These are phyloP conservation scores for Palythoa heliodiscus DNA, from an alignment of 92 coral and sea anemone genomes.

Conservation along the genomic window DNA sequence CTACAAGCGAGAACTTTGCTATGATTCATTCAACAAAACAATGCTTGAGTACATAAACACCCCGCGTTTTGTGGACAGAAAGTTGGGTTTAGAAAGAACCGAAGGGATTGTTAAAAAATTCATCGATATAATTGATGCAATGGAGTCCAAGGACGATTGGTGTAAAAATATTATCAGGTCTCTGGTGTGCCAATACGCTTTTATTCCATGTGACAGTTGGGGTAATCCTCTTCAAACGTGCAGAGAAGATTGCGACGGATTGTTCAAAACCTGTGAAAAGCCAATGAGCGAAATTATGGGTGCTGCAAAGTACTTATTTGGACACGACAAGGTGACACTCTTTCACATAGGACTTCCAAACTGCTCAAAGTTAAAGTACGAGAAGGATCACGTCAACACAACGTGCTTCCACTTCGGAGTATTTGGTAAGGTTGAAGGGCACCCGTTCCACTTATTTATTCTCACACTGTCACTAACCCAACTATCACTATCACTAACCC, in stretches of 20 bases:
- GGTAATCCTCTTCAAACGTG: conserved; percentile 29
- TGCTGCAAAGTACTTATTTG: conserved; percentile 63
- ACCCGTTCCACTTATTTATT: no score
- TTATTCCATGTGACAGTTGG: conserved; percentile 27
- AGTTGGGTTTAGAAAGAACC: conserved; percentile 66
- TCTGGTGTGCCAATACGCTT: conserved; percentile 47
- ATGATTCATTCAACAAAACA: conserved; percentile 64
- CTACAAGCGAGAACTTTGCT: conserved; percentile 69
- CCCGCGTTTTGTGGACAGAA: conserved; percentile 85
- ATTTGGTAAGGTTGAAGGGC: conserved; percentile 65
- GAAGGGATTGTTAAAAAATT: conserved; percentile 57
- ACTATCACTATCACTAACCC: no score
- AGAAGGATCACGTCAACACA: conserved; percentile 34
- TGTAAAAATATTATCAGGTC: conserved; percentile 46
- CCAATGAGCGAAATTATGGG: conserved; percentile 75
- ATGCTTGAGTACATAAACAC: conserved; percentile 55
- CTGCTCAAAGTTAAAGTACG: conserved; percentile 65
- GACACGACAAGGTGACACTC: conserved; percentile 53
- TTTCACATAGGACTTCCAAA: conserved; percentile 80
- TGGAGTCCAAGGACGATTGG: conserved; percentile 33
- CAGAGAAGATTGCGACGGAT: conserved; percentile 42
- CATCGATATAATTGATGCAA: conserved; percentile 42
- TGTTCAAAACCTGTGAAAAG: conserved; percentile 56
- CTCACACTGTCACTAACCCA: no score
- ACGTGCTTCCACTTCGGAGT: conserved; percentile 85